Conservation (phyloP, 2,888 invertebrate species). For the Spodoptera littoralis region DNA sequence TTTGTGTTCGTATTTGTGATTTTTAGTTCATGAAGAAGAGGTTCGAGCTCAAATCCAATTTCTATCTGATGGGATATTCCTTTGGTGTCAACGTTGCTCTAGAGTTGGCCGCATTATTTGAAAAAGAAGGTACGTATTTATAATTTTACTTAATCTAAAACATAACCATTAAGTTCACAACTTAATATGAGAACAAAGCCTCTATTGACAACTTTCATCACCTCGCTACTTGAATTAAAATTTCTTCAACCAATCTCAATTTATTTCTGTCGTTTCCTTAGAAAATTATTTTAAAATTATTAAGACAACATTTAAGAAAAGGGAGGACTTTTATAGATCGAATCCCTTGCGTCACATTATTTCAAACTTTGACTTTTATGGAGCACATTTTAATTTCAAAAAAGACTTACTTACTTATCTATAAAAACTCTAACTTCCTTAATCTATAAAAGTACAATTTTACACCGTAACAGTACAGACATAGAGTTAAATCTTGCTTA, state of each 20-base stretch:
- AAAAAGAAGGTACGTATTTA: slow-evolving; percentile 71
- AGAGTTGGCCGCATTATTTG: slow-evolving; percentile 70
- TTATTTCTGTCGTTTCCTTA: slow-evolving; percentile 7
- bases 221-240: slow-evolving; percentile 13
- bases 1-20: not conserved
- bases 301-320: slow-evolving; percentile 28
- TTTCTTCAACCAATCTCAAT: slow-evolving; percentile 19
- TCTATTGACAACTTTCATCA: not conserved
- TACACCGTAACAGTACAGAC: not conserved
- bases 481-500: slow-evolving; percentile 18
- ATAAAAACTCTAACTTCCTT: slow-evolving; percentile 29
- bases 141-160: slow-evolving; percentile 1
- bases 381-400: slow-evolving; percentile 42
- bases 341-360: slow-evolving; percentile 48
- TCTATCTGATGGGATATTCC: slow-evolving; percentile 68
- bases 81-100: slow-evolving; percentile 72
- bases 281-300: slow-evolving; percentile 22
- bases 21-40: slow-evolving; percentile 60
- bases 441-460: not conserved
- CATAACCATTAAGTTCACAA: not conserved
- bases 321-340: slow-evolving; percentile 29
- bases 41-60: slow-evolving; percentile 59
- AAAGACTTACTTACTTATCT: slow-evolving; percentile 34
- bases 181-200: slow-evolving; percentile 2
- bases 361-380: slow-evolving; percentile 47